These are phyloP conservation scores for Holocentrus rufus DNA, from an alignment of 2,797 vertebrate genomes.

Conservation along the genomic window DNA sequence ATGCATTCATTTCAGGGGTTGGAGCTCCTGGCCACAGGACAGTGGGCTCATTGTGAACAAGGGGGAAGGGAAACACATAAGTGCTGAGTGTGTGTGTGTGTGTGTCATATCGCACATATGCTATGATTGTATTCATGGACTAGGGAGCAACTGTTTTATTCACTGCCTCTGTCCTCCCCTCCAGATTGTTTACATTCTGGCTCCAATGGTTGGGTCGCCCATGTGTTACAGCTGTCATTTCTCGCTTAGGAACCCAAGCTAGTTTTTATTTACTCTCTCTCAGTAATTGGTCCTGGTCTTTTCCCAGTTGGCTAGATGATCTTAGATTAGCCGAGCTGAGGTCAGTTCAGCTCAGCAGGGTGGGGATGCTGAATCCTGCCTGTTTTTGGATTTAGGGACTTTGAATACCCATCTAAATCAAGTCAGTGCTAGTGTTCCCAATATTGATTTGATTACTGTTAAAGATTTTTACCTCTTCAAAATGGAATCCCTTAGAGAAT, in stretches of 20 bases:
- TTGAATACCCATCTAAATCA: no score
- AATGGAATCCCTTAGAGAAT: neutral
- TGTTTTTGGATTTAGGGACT: slow-evolving; percentile 4
- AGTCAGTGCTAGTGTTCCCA: no score
- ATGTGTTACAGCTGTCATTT: no score
- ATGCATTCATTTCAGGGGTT: slow-evolving; percentile 45
- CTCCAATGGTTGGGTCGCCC: no score
- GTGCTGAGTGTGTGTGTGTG: neutral
- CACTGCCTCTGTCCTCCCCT: no score
- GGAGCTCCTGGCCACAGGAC: slow-evolving; percentile 35
- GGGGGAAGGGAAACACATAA: slow-evolving; percentile 6
- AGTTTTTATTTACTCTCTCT: neutral
- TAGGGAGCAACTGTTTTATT: no score
- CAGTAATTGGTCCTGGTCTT: neutral
- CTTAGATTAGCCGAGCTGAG: no score
- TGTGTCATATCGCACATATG: neutral
- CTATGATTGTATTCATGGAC: neutral
- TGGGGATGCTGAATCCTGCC: neutral
- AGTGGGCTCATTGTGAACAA: slow-evolving; percentile 57
- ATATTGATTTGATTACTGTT: neutral
- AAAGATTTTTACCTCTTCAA: neutral
- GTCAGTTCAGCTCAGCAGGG: slow-evolving; percentile 28
- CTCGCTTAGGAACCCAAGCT: neutral
- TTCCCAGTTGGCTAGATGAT: neutral
- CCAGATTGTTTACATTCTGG: no score